Evolutionary conservation across 2,888 invertebrate genomes (phyloP).

Genomic region (Xestia c-nigrum): DNA sequence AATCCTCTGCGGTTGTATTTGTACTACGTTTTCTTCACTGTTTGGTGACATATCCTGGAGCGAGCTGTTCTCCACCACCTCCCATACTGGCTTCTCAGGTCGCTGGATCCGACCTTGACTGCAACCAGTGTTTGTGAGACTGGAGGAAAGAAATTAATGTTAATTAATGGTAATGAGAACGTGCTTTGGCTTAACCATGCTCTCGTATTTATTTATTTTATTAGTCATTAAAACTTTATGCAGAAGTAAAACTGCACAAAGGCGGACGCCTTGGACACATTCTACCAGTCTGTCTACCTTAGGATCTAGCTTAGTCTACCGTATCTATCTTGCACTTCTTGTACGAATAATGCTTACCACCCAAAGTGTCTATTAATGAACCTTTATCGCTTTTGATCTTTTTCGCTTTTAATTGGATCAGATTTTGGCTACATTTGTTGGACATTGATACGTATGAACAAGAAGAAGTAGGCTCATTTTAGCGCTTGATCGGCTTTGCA

Average conservation of each 20-base stretch:
- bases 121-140: constrained; percentile 83
- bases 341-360: background rate
- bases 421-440: background rate
- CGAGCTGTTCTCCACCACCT: constrained; percentile 81
- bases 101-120: constrained; percentile 83
- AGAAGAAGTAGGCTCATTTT: background rate
- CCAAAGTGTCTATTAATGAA: background rate
- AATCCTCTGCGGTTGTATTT: constrained; percentile 92
- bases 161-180: background rate
- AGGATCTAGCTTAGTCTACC: too few relatives aligned
- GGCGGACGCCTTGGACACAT: too few relatives aligned
- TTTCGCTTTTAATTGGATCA: background rate
- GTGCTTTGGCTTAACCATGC: background rate
- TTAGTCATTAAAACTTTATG: too few relatives aligned
- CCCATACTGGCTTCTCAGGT: constrained; percentile 79
- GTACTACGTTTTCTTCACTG: constrained; percentile 88
- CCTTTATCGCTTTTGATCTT: background rate
- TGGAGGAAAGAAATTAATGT: constrained; percentile 52
- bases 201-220: too few relatives aligned
- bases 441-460: background rate
- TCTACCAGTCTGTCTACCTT: too few relatives aligned
- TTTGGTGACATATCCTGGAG: constrained; percentile 88
- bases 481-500: background rate
- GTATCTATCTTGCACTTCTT: background rate
- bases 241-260: too few relatives aligned